Base-by-base conservation (phyloP, 2,113 vertebrate genomes). In the Nothocercus julius region DNA sequence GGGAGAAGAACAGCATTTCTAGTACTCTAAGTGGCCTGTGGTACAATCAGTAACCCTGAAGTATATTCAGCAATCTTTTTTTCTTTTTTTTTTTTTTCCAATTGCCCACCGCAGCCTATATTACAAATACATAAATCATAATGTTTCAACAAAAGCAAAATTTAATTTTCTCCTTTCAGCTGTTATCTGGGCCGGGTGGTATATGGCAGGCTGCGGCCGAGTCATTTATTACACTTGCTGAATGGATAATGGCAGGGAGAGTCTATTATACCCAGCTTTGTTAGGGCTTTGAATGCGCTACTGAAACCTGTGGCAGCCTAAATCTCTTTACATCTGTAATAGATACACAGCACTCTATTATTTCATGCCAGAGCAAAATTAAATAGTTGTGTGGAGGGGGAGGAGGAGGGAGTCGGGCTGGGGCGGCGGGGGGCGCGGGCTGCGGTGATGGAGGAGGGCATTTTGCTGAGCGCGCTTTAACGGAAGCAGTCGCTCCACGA, bases 71-170 rank as follows among this genome's bases (percentile, higher is more conserved):
- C n/a, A n/a, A n/a, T n/a, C n/a, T n/a, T n/a, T n/a, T n/a, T n/a
- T n/a, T n/a, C n/a, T n/a, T n/a, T n/a, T n/a, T n/a, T n/a, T n/a
- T n/a, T n/a, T n/a, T n/a, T n/a, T 82, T 90, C 84, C 98, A 98
- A 97, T 98, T 98, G 97, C 98, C 97, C 98, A 98, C 98, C 97
- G 95, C 98, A 98, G 97, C 98, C 98, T 98, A 98, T 98, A 98
- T 99, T 99, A 98, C 98, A 98, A 98, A 98, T 99, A 98, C 98
- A 99, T 99, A 99, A 99, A 99, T 99, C 99, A 99, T 99, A 99
- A 99, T 98, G 98, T 99, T 99, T 99, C 98, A 99, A 99, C 98
- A 99, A 99, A 99, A 99, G 98, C 98, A 99, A 98, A 99, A 99
- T 99, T 99, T 98, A 98, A 99, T 99, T 99, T 99, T 98, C 98